Conservation (phyloP, 2,113 vertebrate genomes). For the Hemiscyllium ocellatum region DNA sequence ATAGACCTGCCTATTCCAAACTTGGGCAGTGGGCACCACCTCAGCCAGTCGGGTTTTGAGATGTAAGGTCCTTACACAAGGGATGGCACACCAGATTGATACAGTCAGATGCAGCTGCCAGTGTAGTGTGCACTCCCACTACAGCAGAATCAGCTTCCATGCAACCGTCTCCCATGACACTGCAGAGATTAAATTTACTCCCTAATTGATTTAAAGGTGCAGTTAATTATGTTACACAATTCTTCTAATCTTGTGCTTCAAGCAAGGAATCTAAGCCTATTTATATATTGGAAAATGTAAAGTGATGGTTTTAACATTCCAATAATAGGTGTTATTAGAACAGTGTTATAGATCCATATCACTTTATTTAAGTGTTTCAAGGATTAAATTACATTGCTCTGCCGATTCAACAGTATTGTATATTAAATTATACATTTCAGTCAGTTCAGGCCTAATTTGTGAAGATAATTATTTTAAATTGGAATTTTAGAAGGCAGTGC, state of each 20-base stretch:
- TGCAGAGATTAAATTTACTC: too few species aligned
- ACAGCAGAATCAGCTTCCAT: too few species aligned
- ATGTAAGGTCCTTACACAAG: too few species aligned
- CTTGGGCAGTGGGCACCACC: too few species aligned
- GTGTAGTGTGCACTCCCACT: too few species aligned
- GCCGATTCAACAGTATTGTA: not conserved
- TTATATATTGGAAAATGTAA: not conserved
- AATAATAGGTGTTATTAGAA: conserved; percentile 8
- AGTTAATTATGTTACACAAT: not conserved
- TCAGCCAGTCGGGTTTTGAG: too few species aligned
- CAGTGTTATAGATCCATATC: not conserved
- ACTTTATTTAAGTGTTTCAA: conserved; percentile 17
- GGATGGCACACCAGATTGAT: too few species aligned
- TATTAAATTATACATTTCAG: not conserved
- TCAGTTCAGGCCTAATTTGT: not conserved
- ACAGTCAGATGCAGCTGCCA: too few species aligned
- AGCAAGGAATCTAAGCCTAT: not conserved
- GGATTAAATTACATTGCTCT: conserved; percentile 15
- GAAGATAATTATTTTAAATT: not conserved
- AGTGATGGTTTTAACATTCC: not conserved
- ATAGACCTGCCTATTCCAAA: too few species aligned
- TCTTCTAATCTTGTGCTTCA: not conserved
- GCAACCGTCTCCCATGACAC: too few species aligned
- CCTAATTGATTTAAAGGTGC: not conserved
- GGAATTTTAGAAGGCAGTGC: not conserved